Conservation (phyloP, 2,888 invertebrate species). For the Polyploca ridens region DNA sequence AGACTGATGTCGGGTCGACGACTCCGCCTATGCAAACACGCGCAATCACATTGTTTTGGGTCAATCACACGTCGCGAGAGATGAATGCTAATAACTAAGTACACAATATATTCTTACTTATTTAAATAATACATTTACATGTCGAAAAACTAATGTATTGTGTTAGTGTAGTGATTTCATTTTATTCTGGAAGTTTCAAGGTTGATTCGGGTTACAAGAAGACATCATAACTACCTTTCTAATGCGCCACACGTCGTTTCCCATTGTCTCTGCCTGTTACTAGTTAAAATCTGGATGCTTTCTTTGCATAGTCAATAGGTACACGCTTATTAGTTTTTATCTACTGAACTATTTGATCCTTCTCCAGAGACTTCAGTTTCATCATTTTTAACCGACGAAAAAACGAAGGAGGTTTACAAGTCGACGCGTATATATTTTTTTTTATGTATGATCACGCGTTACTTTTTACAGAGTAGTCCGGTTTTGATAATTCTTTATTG, state of each 20-base stretch:
- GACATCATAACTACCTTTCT: neutral
- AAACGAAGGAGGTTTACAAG: too few species aligned
- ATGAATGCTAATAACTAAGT: conserved; percentile 44
- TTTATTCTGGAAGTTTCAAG: neutral
- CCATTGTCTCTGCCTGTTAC: neutral
- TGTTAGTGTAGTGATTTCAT: conserved; percentile 1
- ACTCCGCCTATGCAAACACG: conserved; percentile 43
- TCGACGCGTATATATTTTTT: too few species aligned
- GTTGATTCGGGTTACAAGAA: neutral
- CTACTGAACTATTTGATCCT: too few species aligned
- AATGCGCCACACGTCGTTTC: neutral
- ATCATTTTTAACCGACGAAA: too few species aligned
- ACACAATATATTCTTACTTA: conserved; percentile 19
- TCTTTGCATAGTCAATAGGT: too few species aligned
- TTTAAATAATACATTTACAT: conserved; percentile 15
- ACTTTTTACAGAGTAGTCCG: too few species aligned
- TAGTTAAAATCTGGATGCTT: too few species aligned
- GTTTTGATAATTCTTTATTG: too few species aligned
- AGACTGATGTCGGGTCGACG: conserved; percentile 27
- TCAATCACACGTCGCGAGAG: conserved; percentile 50
- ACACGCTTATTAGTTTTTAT: too few species aligned
- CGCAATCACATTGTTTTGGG: conserved; percentile 56
- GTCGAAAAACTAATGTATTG: neutral
- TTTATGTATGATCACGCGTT: too few species aligned
- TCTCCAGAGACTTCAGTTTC: too few species aligned